These are phyloP conservation scores for Lycocerus yunnanus DNA, from an alignment of 2,888 invertebrate species.

Conservation along the genomic window DNA sequence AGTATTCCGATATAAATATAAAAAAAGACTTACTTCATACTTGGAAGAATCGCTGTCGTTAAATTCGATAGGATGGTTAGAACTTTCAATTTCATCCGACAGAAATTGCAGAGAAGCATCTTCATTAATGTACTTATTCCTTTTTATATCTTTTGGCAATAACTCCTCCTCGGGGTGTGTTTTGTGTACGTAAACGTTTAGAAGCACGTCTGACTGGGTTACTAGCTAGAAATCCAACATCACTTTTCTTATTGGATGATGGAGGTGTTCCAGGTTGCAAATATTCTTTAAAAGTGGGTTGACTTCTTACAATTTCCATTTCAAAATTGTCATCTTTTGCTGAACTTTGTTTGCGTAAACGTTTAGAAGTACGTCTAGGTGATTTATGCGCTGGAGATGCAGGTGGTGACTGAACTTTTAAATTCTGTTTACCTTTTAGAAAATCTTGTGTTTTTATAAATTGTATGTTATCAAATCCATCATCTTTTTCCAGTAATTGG, in stretches of 20 bases:
- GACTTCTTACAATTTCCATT: slow-evolving; percentile 31
- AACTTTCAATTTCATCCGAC: slow-evolving; percentile 22
- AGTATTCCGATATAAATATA: not conserved
- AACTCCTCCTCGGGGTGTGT: slow-evolving; percentile 32
- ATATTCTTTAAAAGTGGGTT: slow-evolving; percentile 19
- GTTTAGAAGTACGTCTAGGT: not conserved
- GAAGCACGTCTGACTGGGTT: not conserved
- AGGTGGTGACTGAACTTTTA: not conserved
- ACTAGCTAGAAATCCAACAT: not conserved
- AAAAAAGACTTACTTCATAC: slow-evolving; percentile 31
- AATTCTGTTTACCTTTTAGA: slow-evolving; percentile 10
- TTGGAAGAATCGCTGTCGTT: slow-evolving; percentile 18
- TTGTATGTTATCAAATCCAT: slow-evolving; percentile 30
- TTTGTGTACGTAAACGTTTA: slow-evolving; percentile 20
- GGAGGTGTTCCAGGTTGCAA: not conserved
- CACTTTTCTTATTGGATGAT: not conserved
- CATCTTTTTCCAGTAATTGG: not conserved
- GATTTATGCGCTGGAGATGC: not conserved
- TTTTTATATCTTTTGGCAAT: slow-evolving; percentile 27
- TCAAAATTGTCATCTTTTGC: slow-evolving; percentile 29
- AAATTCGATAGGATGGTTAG: not conserved
- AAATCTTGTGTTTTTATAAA: slow-evolving; percentile 34
- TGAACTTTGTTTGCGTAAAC: not conserved
- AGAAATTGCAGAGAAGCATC: slow-evolving; percentile 44
- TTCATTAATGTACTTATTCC: slow-evolving; percentile 41